phyloP scores from a whole-genome alignment of 2,888 invertebrate genomes.

The Steinernema scapterisci region DNA sequence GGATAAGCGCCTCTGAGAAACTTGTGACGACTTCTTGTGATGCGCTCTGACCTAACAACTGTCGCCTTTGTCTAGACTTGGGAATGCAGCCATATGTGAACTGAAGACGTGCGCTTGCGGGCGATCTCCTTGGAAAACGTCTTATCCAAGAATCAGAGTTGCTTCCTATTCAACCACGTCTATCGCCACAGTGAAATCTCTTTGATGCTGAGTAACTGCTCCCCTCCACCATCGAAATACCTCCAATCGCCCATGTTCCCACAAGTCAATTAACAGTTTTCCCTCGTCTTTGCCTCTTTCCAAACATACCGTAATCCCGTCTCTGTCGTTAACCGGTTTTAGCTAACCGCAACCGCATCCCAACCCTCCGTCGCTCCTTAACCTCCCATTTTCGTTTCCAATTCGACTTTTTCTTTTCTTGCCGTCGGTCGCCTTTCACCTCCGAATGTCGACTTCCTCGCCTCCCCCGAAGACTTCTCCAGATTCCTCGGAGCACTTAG shows the following conservation, averaged over 20 bases:
- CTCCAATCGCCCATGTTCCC: not conserved
- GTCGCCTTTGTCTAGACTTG: too few species aligned
- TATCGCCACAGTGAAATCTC: too few species aligned
- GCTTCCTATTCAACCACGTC: too few species aligned
- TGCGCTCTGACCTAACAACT: too few species aligned
- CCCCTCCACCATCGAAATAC: not conserved
- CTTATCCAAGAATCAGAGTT: too few species aligned
- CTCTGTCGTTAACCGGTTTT: not conserved
- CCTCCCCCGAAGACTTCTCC: not conserved
- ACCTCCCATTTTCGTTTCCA: not conserved
- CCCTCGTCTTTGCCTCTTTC: not conserved
- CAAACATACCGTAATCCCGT: not conserved
- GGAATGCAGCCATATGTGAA: too few species aligned
- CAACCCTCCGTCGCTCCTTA: not conserved
- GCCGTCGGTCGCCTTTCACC: not conserved
- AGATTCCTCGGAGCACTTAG: slow-evolving; percentile 30
- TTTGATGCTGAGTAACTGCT: too few species aligned
- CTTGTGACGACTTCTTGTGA: too few species aligned
- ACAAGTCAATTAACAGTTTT: not conserved
- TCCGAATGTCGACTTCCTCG: not conserved
- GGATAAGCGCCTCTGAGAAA: too few species aligned
- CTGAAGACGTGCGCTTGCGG: too few species aligned
- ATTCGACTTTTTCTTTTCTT: not conserved
- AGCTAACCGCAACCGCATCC: not conserved
- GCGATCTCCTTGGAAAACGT: too few species aligned